phyloP scores from a whole-genome alignment of 2,113 vertebrate species.

The Accipiter cooperii region DNA sequence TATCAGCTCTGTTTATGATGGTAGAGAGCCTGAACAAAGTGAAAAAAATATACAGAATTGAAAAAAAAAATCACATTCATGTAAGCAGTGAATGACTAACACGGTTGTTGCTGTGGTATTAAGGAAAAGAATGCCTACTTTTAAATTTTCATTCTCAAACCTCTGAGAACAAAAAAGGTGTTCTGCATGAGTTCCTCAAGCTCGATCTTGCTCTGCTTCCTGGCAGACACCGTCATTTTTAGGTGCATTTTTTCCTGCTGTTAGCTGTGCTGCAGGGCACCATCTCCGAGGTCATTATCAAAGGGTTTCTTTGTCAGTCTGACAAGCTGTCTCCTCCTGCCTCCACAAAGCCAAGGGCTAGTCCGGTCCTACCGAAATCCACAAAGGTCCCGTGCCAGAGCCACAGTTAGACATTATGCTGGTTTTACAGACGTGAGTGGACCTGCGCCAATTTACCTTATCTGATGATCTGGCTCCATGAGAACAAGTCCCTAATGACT shows the following conservation, averaged over 20 bases:
- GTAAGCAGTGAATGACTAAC: neutral
- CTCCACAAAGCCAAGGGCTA: neutral
- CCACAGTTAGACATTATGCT: neutral
- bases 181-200: neutral
- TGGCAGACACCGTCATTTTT: neutral
- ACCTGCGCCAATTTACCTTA: neutral
- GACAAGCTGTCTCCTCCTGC: neutral
- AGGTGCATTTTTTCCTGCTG: neutral
- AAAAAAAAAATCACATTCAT: neutral
- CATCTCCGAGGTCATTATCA: neutral
- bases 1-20: neutral
- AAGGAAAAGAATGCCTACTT: neutral
- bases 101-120: accelerated
- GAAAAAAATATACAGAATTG: neutral
- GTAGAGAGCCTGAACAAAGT: neutral
- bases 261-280: neutral
- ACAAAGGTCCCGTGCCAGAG: neutral
- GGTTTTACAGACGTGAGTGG: neutral
- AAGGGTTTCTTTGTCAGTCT: neutral
- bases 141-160: neutral
- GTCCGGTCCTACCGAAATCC: neutral
- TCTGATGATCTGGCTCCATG: neutral
- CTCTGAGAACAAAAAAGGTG: neutral
- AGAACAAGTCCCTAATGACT: neutral
- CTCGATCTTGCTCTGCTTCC: neutral